Conservation (phyloP, 1,140 invertebrate species). For the Halotydeus destructor region DNA sequence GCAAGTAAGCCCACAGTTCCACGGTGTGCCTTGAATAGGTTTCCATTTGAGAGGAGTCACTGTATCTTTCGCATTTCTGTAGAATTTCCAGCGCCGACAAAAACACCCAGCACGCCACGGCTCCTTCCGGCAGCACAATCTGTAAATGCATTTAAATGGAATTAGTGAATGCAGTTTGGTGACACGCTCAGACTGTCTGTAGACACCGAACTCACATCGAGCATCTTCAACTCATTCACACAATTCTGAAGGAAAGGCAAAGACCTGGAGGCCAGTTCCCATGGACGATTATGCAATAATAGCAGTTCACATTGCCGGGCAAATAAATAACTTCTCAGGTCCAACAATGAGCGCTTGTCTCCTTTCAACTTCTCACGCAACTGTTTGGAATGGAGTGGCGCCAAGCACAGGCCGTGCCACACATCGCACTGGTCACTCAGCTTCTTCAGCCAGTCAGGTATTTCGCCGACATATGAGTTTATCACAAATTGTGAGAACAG, state of each 20-base stretch:
- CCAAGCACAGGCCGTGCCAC: slow-evolving; percentile 16
- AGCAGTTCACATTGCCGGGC: slow-evolving; percentile 73
- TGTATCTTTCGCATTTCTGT: slow-evolving; percentile 33
- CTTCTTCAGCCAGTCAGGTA: slow-evolving; percentile 11
- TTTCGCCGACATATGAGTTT: slow-evolving; percentile 63
- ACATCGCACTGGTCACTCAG: slow-evolving; percentile 4
- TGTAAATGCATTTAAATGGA: slow-evolving; percentile 14
- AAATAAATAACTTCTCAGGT: slow-evolving; percentile 84
- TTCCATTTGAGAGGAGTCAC: slow-evolving; percentile 26
- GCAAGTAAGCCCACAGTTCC: slow-evolving; percentile 69
- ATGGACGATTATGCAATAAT: slow-evolving; percentile 39
- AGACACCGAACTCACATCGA: slow-evolving; percentile 37
- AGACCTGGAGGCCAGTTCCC: slow-evolving; percentile 55
- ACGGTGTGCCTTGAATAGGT: slow-evolving; percentile 70
- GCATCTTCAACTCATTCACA: slow-evolving; percentile 49
- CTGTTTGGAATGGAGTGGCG: not conserved
- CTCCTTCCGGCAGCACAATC: slow-evolving; percentile 44
- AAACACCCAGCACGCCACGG: slow-evolving; percentile 77
- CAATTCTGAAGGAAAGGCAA: slow-evolving; percentile 67
- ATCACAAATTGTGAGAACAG: slow-evolving; percentile 88
- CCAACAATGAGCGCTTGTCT: slow-evolving; percentile 35
- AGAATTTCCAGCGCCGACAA: slow-evolving; percentile 73
- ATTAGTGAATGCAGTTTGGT: too few species aligned
- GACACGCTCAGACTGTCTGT: too few species aligned
- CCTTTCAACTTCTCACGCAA: slow-evolving; percentile 8